Evolutionary conservation across 2,113 vertebrate genomes (phyloP).

Genomic region (Sinocyclocheilus maitianheensis): DNA sequence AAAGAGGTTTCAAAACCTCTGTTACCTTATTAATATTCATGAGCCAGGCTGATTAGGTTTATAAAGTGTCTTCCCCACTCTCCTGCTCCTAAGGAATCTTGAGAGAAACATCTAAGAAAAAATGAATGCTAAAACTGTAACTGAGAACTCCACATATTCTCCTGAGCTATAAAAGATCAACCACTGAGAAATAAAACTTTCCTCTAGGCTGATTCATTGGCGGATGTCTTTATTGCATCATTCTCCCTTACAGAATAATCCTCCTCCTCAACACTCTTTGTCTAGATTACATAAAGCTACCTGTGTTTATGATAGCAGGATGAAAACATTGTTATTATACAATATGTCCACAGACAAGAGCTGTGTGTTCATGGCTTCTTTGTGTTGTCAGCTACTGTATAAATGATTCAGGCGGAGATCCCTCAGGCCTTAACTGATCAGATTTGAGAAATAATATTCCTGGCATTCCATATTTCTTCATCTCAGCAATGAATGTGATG

Average conservation of each 20-base stretch:
- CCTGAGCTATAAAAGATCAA: background rate
- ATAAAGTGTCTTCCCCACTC: background rate
- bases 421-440: background rate
- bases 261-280: background rate
- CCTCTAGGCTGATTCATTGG: background rate
- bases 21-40: background rate
- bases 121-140: background rate
- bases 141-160: background rate
- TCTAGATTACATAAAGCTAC: conserved; percentile 12
- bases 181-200: background rate
- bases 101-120: background rate
- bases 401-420: background rate
- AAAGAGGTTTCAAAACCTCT: background rate
- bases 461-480: background rate
- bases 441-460: conserved; percentile 1
- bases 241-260: background rate
- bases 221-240: background rate
- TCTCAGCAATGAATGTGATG: background rate
- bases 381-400: background rate
- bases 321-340: background rate
- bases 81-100: background rate
- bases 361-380: background rate
- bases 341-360: background rate
- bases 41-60: background rate
- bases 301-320: background rate